Conservation (phyloP, 2,797 vertebrate genomes). For the Botia kubotai region DNA sequence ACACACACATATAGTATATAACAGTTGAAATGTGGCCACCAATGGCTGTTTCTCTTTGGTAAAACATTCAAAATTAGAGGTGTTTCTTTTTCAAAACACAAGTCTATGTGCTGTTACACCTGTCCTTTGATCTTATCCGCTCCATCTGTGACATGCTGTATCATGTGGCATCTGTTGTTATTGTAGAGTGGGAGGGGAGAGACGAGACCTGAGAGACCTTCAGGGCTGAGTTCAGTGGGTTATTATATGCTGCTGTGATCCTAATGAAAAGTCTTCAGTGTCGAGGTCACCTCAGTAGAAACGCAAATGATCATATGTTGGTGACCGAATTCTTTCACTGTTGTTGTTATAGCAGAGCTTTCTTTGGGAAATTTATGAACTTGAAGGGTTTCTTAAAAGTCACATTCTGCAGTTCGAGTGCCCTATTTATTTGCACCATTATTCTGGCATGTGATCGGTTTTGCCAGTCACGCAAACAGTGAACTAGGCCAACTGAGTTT, state of each 20-base stretch:
- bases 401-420: conserved; percentile 30
- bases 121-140: conserved; percentile 49
- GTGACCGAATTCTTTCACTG: conserved; percentile 17
- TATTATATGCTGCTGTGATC: conserved; percentile 46
- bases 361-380: conserved; percentile 28
- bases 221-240: conserved; percentile 42
- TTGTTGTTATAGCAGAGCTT: conserved; percentile 4
- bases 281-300: conserved; percentile 37
- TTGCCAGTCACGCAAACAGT: conserved; percentile 24
- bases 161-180: conserved; percentile 53
- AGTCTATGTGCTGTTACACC: conserved; percentile 19
- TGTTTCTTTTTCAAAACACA: conserved; percentile 8
- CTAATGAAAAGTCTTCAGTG: conserved; percentile 41
- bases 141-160: conserved; percentile 48
- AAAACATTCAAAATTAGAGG: neutral
- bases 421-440: conserved; percentile 20
- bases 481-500: conserved; percentile 32
- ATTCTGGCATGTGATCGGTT: conserved; percentile 23
- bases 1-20: neutral
- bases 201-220: conserved; percentile 40
- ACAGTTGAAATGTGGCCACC: neutral
- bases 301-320: conserved; percentile 32
- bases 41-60: neutral
- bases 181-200: conserved; percentile 21
- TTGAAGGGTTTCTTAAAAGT: conserved; percentile 35